Percentiles rank a stretch among this genome's conserved stretches.
Evolutionary conservation across 2,888 invertebrate species (phyloP).

Genomic region (Oscheius sp.): DNA sequence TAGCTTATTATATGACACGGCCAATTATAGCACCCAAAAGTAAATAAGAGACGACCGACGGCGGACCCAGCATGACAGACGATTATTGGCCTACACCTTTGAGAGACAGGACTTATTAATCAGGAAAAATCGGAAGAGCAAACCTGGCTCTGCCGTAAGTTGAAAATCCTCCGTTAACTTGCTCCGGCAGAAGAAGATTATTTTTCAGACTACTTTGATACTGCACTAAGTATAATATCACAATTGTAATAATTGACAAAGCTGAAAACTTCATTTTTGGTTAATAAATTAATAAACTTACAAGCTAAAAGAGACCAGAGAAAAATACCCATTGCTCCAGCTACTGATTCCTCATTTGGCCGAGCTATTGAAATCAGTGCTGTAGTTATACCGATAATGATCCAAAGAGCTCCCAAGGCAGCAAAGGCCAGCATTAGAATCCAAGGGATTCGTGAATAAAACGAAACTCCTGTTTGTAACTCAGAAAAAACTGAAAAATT

Average conservation of each 20-base stretch:
- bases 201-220: conserved; percentile 12
- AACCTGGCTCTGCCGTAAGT: conserved; percentile 9
- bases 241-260: not conserved
- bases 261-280: not conserved
- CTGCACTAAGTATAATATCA: conserved; percentile 13
- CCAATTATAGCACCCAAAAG: conserved; percentile 23
- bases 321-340: not conserved
- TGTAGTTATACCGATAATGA: not conserved
- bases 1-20: conserved; percentile 15
- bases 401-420: conserved; percentile 16
- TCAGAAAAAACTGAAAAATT: conserved; percentile 12
- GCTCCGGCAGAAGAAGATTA: conserved; percentile 21
- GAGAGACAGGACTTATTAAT: conserved; percentile 4
- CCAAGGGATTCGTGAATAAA: conserved; percentile 23
- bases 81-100: conserved; percentile 23
- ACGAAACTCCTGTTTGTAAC: conserved; percentile 2
- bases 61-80: conserved; percentile 20
- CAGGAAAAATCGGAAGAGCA: not conserved
- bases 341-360: not conserved
- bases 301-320: conserved; percentile 17
- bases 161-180: conserved; percentile 19
- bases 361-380: conserved; percentile 4
- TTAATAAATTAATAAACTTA: not conserved
- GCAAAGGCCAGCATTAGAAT: conserved; percentile 14
- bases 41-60: conserved; percentile 6